These are phyloP conservation scores for Trinectes maculatus DNA, from an alignment of 2,113 vertebrate species.

Conservation along the genomic window DNA sequence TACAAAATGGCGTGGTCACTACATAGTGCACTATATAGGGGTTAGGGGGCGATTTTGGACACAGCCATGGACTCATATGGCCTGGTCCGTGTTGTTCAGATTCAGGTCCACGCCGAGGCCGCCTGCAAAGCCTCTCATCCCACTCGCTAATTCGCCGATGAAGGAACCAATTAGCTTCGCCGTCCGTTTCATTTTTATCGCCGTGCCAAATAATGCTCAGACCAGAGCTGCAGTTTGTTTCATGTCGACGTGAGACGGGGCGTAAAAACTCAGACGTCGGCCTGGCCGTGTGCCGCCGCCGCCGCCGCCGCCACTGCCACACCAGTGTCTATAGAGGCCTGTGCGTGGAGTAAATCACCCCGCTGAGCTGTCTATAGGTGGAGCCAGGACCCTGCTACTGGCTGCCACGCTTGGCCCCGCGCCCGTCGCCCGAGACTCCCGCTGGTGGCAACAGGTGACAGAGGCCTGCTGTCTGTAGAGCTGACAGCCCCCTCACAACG, in stretches of 20 bases:
- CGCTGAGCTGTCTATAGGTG: slow-evolving; percentile 60
- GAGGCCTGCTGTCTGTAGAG: slow-evolving; percentile 76
- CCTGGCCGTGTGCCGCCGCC: neutral
- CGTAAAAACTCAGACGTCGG: slow-evolving; percentile 5
- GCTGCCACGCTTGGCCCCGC: slow-evolving; percentile 57
- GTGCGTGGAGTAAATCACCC: slow-evolving; percentile 50
- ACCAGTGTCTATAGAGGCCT: slow-evolving; percentile 39
- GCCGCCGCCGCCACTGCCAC: neutral
- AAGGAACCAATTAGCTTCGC: slow-evolving; percentile 22
- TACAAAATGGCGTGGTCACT: too few relatives aligned
- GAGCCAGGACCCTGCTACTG: slow-evolving; percentile 57
- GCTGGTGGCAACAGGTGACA: slow-evolving; percentile 80
- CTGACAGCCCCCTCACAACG: slow-evolving; percentile 58
- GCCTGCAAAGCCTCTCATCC: neutral
- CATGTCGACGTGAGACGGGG: slow-evolving; percentile 7
- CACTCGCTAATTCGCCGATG: neutral
- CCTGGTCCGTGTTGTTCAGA: too few relatives aligned
- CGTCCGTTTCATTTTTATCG: neutral
- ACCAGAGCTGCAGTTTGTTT: slow-evolving; percentile 3
- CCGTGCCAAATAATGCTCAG: neutral
- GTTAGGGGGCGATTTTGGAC: too few relatives aligned
- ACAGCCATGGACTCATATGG: too few relatives aligned
- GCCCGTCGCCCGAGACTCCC: slow-evolving; percentile 63
- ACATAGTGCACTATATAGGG: too few relatives aligned
- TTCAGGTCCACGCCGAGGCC: neutral